Conservation (phyloP, 2,888 invertebrate genomes). For the Nipponacmea schrenckii region DNA sequence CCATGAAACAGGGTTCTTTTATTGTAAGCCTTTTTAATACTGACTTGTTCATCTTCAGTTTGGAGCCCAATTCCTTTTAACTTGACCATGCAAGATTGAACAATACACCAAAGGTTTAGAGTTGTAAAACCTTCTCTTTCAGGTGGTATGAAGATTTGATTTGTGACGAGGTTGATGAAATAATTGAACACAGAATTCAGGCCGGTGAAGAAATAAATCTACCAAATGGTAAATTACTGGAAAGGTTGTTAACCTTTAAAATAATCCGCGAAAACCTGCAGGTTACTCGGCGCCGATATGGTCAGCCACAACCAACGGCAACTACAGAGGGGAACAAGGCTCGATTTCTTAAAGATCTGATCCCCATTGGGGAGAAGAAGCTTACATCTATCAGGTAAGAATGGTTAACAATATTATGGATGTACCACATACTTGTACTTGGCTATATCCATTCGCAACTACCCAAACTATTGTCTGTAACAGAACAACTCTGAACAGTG, state of each 20-base stretch:
- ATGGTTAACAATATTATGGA: not conserved
- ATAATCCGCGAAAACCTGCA: slow-evolving; percentile 36
- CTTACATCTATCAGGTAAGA: slow-evolving; percentile 54
- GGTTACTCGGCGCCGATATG: not conserved
- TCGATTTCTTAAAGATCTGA: slow-evolving; percentile 49
- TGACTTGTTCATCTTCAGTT: no score
- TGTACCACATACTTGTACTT: not conserved
- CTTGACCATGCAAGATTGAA: no score
- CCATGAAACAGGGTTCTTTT: no score
- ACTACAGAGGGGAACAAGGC: slow-evolving; percentile 31
- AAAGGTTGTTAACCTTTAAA: slow-evolving; percentile 60
- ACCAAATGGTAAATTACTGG: slow-evolving; percentile 65
- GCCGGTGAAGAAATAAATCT: slow-evolving; percentile 53
- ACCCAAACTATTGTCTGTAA: not conserved
- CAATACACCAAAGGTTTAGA: no score
- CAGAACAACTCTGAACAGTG: not conserved
- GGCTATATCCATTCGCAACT: no score
- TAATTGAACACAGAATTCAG: slow-evolving; percentile 51
- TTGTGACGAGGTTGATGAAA: slow-evolving; percentile 56
- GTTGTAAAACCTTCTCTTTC: not conserved
- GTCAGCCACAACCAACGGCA: not conserved
- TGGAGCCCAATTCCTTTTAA: no score
- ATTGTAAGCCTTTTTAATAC: no score
- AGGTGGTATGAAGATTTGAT: slow-evolving; percentile 67
- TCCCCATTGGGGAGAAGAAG: slow-evolving; percentile 54